Base-by-base conservation (phyloP, 2,797 vertebrate genomes). In the Squalus acanthias region DNA sequence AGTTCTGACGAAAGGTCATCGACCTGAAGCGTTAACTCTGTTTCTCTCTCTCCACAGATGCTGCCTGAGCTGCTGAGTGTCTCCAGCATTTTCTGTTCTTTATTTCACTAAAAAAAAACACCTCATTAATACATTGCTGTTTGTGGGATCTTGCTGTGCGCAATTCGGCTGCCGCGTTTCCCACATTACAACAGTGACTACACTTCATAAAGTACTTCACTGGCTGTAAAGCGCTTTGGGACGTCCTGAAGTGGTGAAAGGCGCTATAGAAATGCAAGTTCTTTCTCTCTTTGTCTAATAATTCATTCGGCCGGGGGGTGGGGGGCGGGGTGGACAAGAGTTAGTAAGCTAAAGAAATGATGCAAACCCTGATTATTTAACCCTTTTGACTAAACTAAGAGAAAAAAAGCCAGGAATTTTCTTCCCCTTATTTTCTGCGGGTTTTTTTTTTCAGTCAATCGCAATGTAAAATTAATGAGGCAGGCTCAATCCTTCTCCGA, bases 401-500 rank as follows among this genome's bases (percentile, higher is more conserved):
- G 15, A 85, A 50, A 46, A 39, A 22, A 12, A 8, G 0, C 33
- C 0, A 9, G 63, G 65, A 22, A 24, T 93, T 69, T 67, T 20
- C 15, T 39, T 10, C 65, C 29, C 22, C 20, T 93, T 93, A 93
- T 39, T 93, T 93, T 69, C n/a, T 46, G 7, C n/a, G 46, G 82
- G 50, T 50, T 50, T 22, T 24, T 63, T 91, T 17, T 7, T 15
- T 12, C 12, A 46, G n/a, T 69, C 91, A 20, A 46, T 46, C 91
- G 10, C 63, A 69, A 93, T 93, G 63, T 69, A 93, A 93, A 69
- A 93, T 93, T 93, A 93, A 93, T 93, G 65, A 93, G 63, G n/a
- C 33, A 22, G n/a, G 39, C 63, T 93, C 91, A 22, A 50, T 50
- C 20, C 91, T 69, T 67, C 63, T 69, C 63, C 39, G 2, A 69